Percentiles rank a stretch among this genome's conserved stretches.
Conservation (phyloP, 2,888 invertebrate species). For the Orchesella flavescens region DNA sequence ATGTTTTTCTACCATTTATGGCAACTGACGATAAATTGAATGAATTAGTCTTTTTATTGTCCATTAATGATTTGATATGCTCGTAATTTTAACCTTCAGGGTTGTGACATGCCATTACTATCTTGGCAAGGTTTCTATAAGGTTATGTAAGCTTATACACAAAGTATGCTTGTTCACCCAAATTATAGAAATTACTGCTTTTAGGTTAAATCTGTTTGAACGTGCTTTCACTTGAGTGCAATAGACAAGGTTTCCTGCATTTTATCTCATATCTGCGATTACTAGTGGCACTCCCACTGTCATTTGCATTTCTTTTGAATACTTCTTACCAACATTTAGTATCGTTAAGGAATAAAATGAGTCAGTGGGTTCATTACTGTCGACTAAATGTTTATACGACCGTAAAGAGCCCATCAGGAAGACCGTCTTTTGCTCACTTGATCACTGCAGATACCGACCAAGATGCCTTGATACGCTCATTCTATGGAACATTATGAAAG, state of each 20-base stretch:
- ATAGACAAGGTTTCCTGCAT: not conserved
- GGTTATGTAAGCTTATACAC: not conserved
- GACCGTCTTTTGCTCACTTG: slow-evolving; percentile 35
- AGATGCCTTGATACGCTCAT: slow-evolving; percentile 34
- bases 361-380: slow-evolving; percentile 64
- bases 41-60: slow-evolving; percentile 41
- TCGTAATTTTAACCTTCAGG: slow-evolving; percentile 42
- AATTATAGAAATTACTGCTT: not conserved
- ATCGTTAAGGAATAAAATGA: slow-evolving; percentile 53
- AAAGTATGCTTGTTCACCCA: not conserved
- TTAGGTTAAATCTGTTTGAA: not conserved
- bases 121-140: not conserved
- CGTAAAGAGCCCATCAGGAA: slow-evolving; percentile 59
- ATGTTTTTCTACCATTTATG: too few species aligned
- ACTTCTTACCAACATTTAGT: slow-evolving; percentile 48
- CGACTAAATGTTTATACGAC: slow-evolving; percentile 54
- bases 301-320: slow-evolving; percentile 29
- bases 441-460: slow-evolving; percentile 19
- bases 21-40: too few species aligned
- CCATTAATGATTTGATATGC: slow-evolving; percentile 37
- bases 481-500: slow-evolving; percentile 34
- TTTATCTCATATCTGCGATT: not conserved
- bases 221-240: not conserved
- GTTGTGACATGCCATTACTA: not conserved
- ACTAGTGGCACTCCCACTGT: not conserved